phyloP scores from a whole-genome alignment of 1,140 invertebrate species.

The Dufourea novaeangliae region DNA sequence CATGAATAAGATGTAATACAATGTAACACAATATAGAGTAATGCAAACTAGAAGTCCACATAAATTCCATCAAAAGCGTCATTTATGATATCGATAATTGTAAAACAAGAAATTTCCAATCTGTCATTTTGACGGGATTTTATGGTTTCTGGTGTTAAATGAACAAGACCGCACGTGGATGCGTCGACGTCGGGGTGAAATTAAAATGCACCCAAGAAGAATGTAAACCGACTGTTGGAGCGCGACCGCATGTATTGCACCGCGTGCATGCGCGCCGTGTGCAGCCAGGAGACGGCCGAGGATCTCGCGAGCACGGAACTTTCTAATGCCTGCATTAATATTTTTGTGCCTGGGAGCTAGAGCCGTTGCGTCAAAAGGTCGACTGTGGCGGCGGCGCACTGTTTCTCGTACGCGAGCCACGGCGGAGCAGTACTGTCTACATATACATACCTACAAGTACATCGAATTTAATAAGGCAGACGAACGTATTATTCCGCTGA shows the following conservation, averaged over 20 bases:
- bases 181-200: not conserved
- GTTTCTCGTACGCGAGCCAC: slow-evolving; percentile 55
- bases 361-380: slow-evolving; percentile 72
- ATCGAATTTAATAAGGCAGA: slow-evolving; percentile 50
- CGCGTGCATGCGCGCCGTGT: not conserved
- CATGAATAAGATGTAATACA: too few relatives aligned
- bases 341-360: slow-evolving; percentile 68
- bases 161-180: slow-evolving; percentile 5
- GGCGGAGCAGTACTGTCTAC: too few relatives aligned
- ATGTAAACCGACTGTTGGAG: not conserved
- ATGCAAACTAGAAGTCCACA: too few relatives aligned
- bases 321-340: slow-evolving; percentile 73
- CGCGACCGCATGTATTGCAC: slow-evolving; percentile 1
- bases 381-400: slow-evolving; percentile 50
- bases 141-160: too few relatives aligned
- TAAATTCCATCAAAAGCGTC: too few relatives aligned
- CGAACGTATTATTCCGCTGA: slow-evolving; percentile 48
- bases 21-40: too few relatives aligned
- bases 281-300: slow-evolving; percentile 42
- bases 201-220: slow-evolving; percentile 2
- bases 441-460: too few relatives aligned
- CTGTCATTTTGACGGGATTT: too few relatives aligned
- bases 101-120: too few relatives aligned
- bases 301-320: slow-evolving; percentile 67
- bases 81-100: too few relatives aligned